A percentile compares a stretch with the other conserved stretches of the same genome.
These are phyloP conservation scores for Athetis lepigone DNA, from an alignment of 2,888 invertebrate genomes.

Conservation along the genomic window DNA sequence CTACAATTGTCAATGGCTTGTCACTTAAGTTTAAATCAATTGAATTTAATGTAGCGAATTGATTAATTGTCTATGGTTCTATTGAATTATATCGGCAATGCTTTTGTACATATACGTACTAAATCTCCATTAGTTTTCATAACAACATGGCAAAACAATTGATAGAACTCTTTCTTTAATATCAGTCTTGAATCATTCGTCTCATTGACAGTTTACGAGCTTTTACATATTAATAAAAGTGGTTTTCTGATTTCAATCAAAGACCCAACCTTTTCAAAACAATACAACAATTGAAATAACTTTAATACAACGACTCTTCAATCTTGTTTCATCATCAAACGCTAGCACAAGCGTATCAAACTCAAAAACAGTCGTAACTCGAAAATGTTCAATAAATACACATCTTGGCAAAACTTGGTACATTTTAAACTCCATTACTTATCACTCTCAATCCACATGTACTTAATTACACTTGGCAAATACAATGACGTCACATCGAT, in stretches of 20 bases:
- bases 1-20: slow-evolving; percentile 56
- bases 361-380: slow-evolving; percentile 57
- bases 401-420: slow-evolving; percentile 62
- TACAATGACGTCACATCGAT: slow-evolving; percentile 84
- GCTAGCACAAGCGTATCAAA: slow-evolving; percentile 35
- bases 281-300: slow-evolving; percentile 20
- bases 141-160: slow-evolving; percentile 1
- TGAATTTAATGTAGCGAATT: slow-evolving; percentile 47
- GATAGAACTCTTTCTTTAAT: no score
- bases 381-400: slow-evolving; percentile 64
- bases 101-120: neutral
- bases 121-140: neutral
- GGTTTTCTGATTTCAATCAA: no score
- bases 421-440: slow-evolving; percentile 70
- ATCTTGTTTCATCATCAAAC: slow-evolving; percentile 55
- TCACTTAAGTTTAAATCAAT: slow-evolving; percentile 50
- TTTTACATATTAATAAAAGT: no score
- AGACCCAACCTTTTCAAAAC: slow-evolving; percentile 7
- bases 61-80: slow-evolving; percentile 23
- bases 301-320: slow-evolving; percentile 38
- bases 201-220: no score
- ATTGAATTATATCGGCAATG: neutral
- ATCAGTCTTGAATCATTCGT: no score
- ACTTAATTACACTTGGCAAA: slow-evolving; percentile 88
- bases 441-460: slow-evolving; percentile 80